Evolutionary conservation across 2,888 invertebrate genomes (phyloP), one percentile per base, ranked within the genome.

Genomic region (Chaetoderma sp.): DNA sequence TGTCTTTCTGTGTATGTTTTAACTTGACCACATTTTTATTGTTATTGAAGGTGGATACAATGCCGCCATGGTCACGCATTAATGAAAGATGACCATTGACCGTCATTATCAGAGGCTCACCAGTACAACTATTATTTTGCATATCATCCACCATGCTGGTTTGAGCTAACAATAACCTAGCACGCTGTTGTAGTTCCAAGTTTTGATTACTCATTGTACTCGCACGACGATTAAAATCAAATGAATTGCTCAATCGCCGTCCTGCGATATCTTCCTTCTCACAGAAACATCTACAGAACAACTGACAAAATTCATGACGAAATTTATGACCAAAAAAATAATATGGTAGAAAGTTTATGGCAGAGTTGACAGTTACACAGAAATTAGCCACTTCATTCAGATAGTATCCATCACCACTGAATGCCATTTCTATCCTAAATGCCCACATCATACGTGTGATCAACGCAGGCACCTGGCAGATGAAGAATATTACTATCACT

Each of bases 331-430:
- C 85, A 65, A 86, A 86, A 65, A 86, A 82, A 68, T 86, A 86
- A 73, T 86, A 86, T 60, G 86, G 85, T 60, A 86, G 79, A 69
- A 86, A 84, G 75, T 86, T 86, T 47, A 84, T 80, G 61, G 86
- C 85, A 27, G 86, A 86, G 74, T 86, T 86, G 10, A 86, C 67
- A 28, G 82, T 78, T 39, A 86, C 82, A 4, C 86, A 76, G 61
- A 86, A 83, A 72, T 83, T 85, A 32, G 79, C 81, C 10, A 83
- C 77, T 70, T 86, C 86, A 66, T 83, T 84, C 13, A 85, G 78
- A 8, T 76, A 77, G 69, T 80, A 79, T 58, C 79, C 78, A 1
- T 72, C 65, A 54, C 64, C 65, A 28, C 55, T 60, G 6, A 62
- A 50, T 8, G 57, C 45, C 4, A 66, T 56, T 18, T 69, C 64